These are phyloP conservation scores for Sylvilagus floridanus DNA, from an alignment of 2,797 vertebrate genomes.

Conservation along the genomic window DNA sequence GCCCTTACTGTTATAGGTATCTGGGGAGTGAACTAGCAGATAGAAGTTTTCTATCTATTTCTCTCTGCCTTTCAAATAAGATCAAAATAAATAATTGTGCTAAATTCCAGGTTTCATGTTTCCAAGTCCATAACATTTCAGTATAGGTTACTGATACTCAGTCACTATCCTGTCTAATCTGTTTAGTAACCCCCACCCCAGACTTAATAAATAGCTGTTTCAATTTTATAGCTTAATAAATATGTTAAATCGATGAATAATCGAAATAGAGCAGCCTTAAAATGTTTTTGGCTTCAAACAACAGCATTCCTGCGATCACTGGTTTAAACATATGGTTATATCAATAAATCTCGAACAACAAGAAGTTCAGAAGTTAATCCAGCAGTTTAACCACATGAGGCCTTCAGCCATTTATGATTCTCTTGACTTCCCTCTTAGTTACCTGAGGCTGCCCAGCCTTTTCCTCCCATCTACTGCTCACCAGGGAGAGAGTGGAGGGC, in stretches of 20 bases:
- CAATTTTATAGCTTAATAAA: neutral
- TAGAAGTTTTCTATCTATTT: too few species aligned
- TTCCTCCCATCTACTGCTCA: neutral
- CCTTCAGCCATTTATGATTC: neutral
- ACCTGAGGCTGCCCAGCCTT: neutral
- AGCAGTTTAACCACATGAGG: neutral
- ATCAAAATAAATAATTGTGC: too few species aligned
- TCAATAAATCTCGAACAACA: slow-evolving; percentile 52
- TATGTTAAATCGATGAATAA: neutral
- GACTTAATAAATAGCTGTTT: neutral
- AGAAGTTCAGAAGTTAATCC: slow-evolving; percentile 50
- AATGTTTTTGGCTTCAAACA: slow-evolving; percentile 11
- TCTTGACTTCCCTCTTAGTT: neutral
- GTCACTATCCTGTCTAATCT: neutral
- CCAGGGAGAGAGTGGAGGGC: neutral
- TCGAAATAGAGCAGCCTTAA: neutral
- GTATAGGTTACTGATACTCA: neutral
- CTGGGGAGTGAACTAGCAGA: too few species aligned
- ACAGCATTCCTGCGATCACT: neutral
- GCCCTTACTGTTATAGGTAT: too few species aligned
- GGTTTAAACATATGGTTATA: neutral
- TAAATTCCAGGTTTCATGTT: neutral
- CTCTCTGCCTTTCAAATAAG: too few species aligned
- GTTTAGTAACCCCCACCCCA: neutral
- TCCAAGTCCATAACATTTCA: neutral